Evolutionary conservation across 1,140 invertebrate genomes (phyloP), one percentile per base, ranked within the genome.

Genomic region (Phthorimaea operculella): DNA sequence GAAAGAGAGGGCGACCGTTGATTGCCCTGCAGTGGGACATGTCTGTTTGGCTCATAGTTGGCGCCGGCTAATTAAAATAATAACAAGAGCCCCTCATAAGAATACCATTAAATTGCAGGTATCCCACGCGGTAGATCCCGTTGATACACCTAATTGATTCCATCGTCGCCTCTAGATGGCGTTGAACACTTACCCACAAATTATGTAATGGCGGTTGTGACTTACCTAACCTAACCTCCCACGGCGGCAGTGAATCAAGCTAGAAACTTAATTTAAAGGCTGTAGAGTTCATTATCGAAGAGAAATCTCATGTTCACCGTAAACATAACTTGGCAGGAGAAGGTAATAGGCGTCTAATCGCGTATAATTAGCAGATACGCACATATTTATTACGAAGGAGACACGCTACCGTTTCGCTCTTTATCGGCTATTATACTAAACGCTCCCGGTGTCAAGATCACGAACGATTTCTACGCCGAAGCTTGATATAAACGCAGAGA

Each of bases 131-230:
- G 49, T 39, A 34, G 58, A 60, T 66, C 52, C 50, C 50, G 52
- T 42, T 52, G 51, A 69, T 59, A 59, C 57, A 58, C 54, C 51
- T 73, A 65, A 68, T 70, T 63, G 61, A 70, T 64, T 73, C 60
- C 53, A 58, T 48, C 56, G 58, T 51, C 49, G 57, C 57, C 55
- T 55, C 60, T 65, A 65, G 59, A 65, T 65, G 58, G 55, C 58
- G 52, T 16, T 47, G 8, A 15, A 16, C 3, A 11, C 16, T 9
- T 47, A n/a, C n/a, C n/a, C n/a, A n/a, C n/a, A n/a, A n/a, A n/a
- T n/a, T n/a, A n/a, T 36, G 12, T 12, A 36, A 36, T 8, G 34
- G 34, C 34, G 7, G 34, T n/a, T n/a, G n/a, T n/a, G n/a, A n/a
- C n/a, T n/a, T n/a, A 39, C 36, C 36, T 4, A 39, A 39, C 36